Conservation (phyloP, 2,888 invertebrate species). For the Arrhopalites spinosus region DNA sequence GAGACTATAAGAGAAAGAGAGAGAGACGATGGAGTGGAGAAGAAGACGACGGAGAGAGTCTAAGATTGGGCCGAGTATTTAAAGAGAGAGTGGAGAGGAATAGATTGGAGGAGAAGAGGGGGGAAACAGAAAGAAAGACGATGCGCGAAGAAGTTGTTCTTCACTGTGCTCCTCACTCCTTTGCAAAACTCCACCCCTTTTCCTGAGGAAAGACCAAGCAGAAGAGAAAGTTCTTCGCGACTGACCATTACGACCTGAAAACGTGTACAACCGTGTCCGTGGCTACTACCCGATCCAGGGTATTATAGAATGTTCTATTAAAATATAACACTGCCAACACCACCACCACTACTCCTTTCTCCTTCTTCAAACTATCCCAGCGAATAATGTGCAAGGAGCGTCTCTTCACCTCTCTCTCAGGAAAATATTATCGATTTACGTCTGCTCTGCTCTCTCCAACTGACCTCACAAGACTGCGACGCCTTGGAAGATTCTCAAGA, state of each 20-base stretch:
- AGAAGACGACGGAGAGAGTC: conserved; percentile 25
- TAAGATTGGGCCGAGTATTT: conserved; percentile 39
- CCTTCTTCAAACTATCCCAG: not conserved
- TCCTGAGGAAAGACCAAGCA: conserved; percentile 35
- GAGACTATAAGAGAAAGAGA: not conserved
- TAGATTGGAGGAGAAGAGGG: not conserved
- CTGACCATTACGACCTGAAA: conserved; percentile 34
- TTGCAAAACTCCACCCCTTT: conserved; percentile 40
- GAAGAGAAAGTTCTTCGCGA: conserved; percentile 41
- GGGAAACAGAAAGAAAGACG: conserved; percentile 32
- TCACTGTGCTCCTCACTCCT: conserved; percentile 24
- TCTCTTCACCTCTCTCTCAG: not conserved
- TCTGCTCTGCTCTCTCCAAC: conserved; percentile 41
- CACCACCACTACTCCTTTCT: not conserved
- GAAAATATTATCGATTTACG: conserved; percentile 41
- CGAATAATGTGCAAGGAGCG: not conserved
- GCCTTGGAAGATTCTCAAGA: conserved; percentile 27
- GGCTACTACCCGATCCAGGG: not conserved
- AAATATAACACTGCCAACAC: too few species aligned
- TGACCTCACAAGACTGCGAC: conserved; percentile 40
- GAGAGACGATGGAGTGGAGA: too few species aligned
- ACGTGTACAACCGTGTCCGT: conserved; percentile 13
- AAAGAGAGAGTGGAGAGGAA: conserved; percentile 26
- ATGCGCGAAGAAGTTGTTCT: conserved; percentile 41
- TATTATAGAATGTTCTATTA: not conserved